phyloP scores from a whole-genome alignment of 2,888 invertebrate genomes.

The Baronia brevicornis region DNA sequence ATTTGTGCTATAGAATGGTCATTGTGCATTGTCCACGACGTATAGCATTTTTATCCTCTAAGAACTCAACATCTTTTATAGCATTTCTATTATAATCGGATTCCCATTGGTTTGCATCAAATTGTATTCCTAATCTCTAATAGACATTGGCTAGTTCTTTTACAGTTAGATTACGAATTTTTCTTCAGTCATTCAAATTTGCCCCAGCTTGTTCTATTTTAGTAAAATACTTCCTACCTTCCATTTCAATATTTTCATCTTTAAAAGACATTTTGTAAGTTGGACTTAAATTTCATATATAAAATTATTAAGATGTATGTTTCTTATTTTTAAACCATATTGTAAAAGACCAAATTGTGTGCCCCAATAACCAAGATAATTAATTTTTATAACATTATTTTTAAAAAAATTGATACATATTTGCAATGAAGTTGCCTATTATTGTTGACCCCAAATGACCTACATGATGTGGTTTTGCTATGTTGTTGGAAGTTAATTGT shows the following conservation, averaged over 20 bases:
- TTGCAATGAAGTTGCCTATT: constrained; percentile 93
- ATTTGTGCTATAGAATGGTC: constrained; percentile 86
- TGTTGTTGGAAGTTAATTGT: constrained; percentile 94
- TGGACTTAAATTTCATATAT: constrained; percentile 85
- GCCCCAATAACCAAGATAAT: constrained; percentile 99
- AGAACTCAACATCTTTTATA: constrained; percentile 76
- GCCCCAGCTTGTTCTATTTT: constrained; percentile 81
- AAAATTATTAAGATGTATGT: constrained; percentile 76
- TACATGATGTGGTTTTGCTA: constrained; percentile 98
- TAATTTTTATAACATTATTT: constrained; percentile 86
- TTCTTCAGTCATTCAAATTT: constrained; percentile 80
- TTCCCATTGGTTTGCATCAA: constrained; percentile 93
- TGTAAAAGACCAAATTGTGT: constrained; percentile 95
- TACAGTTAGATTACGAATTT: constrained; percentile 81
- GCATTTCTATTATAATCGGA: constrained; percentile 85
- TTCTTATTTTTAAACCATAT: constrained; percentile 81
- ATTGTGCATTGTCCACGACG: constrained; percentile 90
- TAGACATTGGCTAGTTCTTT: constrained; percentile 83
- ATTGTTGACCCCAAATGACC: constrained; percentile 98
- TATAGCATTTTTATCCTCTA: constrained; percentile 85
- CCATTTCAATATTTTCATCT: constrained; percentile 74
- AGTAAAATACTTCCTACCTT: constrained; percentile 81
- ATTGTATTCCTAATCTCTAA: constrained; percentile 83
- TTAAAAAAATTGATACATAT: constrained; percentile 83
- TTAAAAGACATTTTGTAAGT: constrained; percentile 80